These are phyloP conservation scores for Zoroaster sp. DNA, from an alignment of 53 echinoderm and acorn worm genomes.

Conservation along the genomic window DNA sequence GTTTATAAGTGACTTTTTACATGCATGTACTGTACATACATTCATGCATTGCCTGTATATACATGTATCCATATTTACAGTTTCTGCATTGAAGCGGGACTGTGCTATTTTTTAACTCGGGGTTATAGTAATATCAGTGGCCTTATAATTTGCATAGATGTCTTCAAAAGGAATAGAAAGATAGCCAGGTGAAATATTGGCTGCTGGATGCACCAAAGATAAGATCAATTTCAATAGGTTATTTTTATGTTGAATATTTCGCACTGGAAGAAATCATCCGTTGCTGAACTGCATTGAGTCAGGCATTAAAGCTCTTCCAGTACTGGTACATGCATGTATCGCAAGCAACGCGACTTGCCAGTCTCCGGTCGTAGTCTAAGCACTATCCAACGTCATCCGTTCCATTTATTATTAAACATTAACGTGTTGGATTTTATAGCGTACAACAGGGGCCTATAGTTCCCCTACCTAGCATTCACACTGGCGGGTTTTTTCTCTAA, in stretches of 20 bases:
- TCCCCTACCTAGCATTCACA: conserved; percentile 19
- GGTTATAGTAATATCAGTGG: not conserved
- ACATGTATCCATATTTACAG: not conserved
- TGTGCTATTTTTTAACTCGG: conserved; percentile 1
- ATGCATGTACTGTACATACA: no score
- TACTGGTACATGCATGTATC: not conserved
- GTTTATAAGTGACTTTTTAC: conserved; percentile 1
- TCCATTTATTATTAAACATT: conserved; percentile 40
- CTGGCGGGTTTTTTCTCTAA: conserved; percentile 46
- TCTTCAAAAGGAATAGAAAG: not conserved
- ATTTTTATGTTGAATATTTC: not conserved
- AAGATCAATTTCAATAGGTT: not conserved
- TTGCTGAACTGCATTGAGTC: not conserved
- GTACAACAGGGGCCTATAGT: not conserved
- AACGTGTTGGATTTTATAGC: not conserved
- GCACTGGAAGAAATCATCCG: not conserved
- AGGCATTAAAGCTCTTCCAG: not conserved
- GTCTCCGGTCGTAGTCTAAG: not conserved
- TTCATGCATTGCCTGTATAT: no score
- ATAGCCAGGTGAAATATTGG: not conserved
- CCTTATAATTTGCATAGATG: conserved; percentile 30
- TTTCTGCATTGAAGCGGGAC: not conserved
- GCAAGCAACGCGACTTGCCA: not conserved
- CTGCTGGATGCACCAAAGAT: not conserved
- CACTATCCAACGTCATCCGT: not conserved